Percentiles rank a stretch among this genome's conserved stretches.
phyloP scores from a whole-genome alignment of 2,113 vertebrate genomes.

The Heterochromis multidens region DNA sequence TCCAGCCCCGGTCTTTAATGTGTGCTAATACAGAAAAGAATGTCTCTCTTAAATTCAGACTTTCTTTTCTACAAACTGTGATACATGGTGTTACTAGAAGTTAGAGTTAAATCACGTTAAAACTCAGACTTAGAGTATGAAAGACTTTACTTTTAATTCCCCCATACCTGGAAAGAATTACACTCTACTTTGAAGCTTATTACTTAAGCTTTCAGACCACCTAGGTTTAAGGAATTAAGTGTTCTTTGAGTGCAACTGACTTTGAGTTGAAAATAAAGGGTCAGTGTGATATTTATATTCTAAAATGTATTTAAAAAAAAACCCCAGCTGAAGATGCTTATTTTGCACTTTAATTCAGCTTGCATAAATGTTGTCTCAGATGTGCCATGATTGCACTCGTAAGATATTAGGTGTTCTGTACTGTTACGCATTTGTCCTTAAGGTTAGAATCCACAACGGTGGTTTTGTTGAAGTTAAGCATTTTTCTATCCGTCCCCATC shows the following conservation, averaged over 20 bases:
- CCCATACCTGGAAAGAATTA: background rate
- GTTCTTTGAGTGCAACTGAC: background rate
- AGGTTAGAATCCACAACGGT: conserved; percentile 5
- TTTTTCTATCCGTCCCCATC: conserved; percentile 3
- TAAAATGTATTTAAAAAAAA: background rate
- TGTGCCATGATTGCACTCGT: background rate
- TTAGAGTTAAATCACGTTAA: background rate
- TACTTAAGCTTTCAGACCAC: background rate
- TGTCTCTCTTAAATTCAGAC: background rate
- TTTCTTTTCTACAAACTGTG: background rate
- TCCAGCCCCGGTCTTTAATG: background rate
- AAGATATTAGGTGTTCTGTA: background rate
- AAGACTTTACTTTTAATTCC: background rate
- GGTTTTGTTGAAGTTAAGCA: conserved; percentile 12
- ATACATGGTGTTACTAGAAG: background rate
- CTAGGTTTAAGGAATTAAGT: background rate
- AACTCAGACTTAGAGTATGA: background rate
- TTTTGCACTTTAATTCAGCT: background rate
- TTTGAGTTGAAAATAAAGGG: background rate
- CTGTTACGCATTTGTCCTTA: background rate
- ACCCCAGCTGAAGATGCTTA: background rate
- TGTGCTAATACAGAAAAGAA: background rate
- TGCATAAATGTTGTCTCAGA: background rate
- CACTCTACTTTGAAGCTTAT: background rate
- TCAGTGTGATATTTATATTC: background rate